Conservation (phyloP, 1,140 invertebrate species). For the Gryllus bimaculatus region DNA sequence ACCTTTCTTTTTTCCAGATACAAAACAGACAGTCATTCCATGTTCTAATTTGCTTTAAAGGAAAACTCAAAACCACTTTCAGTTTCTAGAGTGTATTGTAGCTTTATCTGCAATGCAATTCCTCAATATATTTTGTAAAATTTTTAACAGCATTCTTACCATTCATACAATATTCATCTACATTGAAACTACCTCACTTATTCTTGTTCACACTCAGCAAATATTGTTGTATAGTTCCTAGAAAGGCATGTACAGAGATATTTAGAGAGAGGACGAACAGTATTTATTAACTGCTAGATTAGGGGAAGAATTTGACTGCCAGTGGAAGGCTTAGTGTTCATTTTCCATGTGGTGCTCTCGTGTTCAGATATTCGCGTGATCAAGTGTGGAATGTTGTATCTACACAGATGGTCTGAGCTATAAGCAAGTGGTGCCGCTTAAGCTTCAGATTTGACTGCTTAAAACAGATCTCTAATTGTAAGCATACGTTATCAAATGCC, state of each 20-base stretch:
- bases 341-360: not conserved
- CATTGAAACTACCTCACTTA: not conserved
- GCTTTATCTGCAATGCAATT: not conserved
- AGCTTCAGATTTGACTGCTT: not conserved
- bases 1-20: not conserved
- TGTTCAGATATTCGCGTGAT: not conserved
- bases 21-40: not conserved
- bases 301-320: not conserved
- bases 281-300: not conserved
- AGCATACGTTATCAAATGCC: not conserved
- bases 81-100: not conserved
- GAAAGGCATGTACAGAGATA: slow-evolving; percentile 1
- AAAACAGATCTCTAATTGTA: not conserved
- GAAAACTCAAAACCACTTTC: not conserved
- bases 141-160: not conserved
- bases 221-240: not conserved
- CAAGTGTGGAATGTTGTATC: not conserved
- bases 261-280: not conserved
- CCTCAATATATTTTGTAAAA: not conserved
- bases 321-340: not conserved
- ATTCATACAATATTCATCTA: not conserved
- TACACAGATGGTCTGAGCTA: not conserved
- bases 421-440: not conserved
- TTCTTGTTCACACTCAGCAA: not conserved
- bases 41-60: not conserved